Evolutionary conservation across 2,797 vertebrate genomes (phyloP), one percentile per base, ranked within the genome.

Genomic region (Rhabdophis nuchalis): DNA sequence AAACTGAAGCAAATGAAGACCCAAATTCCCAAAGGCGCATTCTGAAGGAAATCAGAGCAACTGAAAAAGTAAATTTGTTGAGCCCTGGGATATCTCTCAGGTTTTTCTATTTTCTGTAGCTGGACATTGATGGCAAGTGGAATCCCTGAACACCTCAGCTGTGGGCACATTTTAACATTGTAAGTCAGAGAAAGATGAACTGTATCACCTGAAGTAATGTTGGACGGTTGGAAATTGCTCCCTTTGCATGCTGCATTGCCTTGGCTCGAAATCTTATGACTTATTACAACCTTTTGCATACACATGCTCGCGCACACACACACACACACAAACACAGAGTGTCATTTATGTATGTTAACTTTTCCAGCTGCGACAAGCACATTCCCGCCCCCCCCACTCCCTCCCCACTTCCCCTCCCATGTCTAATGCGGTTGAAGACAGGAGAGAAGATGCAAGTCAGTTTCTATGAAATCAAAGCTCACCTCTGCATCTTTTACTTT

Each of bases 191-290:
- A 97, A 98, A 99, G 99, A 99, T 98, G 98, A 98, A 99, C 98
- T 98, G 97, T 98, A 98, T 98, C 98, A 98, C 98, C 98, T 98
- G 98, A 96, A 98, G 98, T 97, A 97, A 98, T 98, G 98, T 98
- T 98, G 98, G 98, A 98, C 97, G 98, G 98, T 98, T 97, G 98
- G 98, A 98, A 99, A 99, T 99, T 98, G 98, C 98, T 99, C 99
- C 99, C 99, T 98, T 97, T 97, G 98, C 98, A 98, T 98, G 97
- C 95, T 95, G 97, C 96, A 96, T 96, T 97, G 96, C 95, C 96
- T 97, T 95, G 94, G 93, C 96, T 97, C 93, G 95, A 93, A 95
- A 97, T 97, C 98, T 98, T 96, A 97, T 98, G 98, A 98, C 98
- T 98, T 97, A 97, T 97, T 97, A 97, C 96, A 97, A 96, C 96